Percentiles rank a stretch among this genome's conserved stretches.
Evolutionary conservation across 2,113 vertebrate species (phyloP).

Genomic region (Anthoscopus minutus): DNA sequence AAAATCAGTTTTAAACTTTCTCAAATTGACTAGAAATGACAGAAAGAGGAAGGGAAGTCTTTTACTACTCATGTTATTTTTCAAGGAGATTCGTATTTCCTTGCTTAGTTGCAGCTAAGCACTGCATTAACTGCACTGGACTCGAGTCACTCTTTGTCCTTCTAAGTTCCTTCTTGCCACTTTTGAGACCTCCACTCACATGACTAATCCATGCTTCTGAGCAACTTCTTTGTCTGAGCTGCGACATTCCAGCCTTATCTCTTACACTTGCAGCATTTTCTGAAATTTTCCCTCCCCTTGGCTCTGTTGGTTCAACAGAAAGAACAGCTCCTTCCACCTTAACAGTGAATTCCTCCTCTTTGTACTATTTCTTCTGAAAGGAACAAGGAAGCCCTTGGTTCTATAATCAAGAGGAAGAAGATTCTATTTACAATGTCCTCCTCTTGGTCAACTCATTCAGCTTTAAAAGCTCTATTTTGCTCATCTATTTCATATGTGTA

Average conservation of each 20-base stretch:
- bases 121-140: not conserved
- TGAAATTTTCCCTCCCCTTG: not conserved
- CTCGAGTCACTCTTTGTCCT: not conserved
- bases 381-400: not conserved
- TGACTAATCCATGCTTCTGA: not conserved
- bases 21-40: not conserved
- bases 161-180: not conserved
- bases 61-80: not conserved
- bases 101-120: not conserved
- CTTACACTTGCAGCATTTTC: not conserved
- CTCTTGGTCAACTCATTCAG: not conserved
- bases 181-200: not conserved
- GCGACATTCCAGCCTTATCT: not conserved
- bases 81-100: not conserved
- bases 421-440: not conserved
- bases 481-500: not conserved
- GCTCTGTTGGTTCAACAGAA: not conserved
- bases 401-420: not conserved
- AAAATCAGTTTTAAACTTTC: not conserved
- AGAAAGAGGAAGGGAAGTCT: not conserved
- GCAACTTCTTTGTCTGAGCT: not conserved
- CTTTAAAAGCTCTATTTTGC: not conserved
- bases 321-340: not conserved
- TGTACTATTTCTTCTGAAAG: not conserved
- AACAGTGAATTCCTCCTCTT: not conserved